Evolutionary conservation across 2,797 vertebrate genomes (phyloP), one percentile per base, ranked within the genome.

Genomic region (Pangasius krempfi): DNA sequence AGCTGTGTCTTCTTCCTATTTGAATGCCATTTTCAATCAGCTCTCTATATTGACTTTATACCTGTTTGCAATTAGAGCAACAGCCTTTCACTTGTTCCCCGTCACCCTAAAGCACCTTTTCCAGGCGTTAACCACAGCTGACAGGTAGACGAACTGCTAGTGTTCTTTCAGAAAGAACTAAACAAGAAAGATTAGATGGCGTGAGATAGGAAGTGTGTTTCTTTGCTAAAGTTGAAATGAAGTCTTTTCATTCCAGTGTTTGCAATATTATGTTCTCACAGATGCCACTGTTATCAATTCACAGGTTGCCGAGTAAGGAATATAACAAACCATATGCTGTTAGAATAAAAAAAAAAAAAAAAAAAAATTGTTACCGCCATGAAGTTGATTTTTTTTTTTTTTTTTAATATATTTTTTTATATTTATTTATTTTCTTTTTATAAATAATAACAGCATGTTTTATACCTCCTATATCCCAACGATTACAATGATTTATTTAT

Each of bases 11-110:
- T 92, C 87, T 93, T 91, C 94, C 94, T 91, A 94, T 95, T 94
- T 92, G 93, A 92, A 94, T 93, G 94, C 95, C 94, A 93, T 94
- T 95, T 96, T 93, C 94, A 94, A 96, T 97, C 95, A 96, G 93
- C 90, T 92, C 93, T 94, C 94, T 94, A 93, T 96, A 95, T 95
- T 95, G 95, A 96, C 94, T 95, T 92, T 92, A 95, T 96, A 93
- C 93, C 94, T 94, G 92, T 93, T 95, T 94, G 94, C 95, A 96
- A 96, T 96, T 95, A 96, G 93, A 91, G 92, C 94, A 94, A 94
- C 94, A 93, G 84, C 94, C 40, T 93, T 95, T 95, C 94, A 94
- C 94, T 94, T 90, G 93, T 90, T 92, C 88, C 89, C 91, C 95
- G 94, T 94, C 95, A 94, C 93, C 92, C 93, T 93, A 87, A 93